Conservation (phyloP, 2,797 vertebrate genomes). For the Alauda arvensis region DNA sequence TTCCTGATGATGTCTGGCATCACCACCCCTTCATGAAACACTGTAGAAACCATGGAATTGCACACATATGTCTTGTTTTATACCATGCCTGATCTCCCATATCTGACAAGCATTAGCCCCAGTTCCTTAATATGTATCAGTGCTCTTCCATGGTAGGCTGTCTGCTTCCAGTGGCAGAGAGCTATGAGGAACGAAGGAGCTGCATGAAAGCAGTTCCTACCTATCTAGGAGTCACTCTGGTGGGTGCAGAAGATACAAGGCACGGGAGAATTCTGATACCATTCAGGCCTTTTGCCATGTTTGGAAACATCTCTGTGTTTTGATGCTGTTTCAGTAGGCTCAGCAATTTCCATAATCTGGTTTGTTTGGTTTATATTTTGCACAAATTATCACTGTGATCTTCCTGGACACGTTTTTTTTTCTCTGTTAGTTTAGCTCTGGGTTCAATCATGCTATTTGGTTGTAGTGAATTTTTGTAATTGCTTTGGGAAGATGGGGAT, state of each 20-base stretch:
- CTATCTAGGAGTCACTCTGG: neutral
- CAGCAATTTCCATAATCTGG: neutral
- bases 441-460: neutral
- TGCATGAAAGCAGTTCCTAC: neutral
- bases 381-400: neutral
- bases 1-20: neutral
- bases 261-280: neutral
- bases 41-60: neutral
- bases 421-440: neutral
- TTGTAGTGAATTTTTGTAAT: neutral
- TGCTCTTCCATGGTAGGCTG: neutral
- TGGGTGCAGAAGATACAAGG: neutral
- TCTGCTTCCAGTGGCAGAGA: neutral
- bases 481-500: neutral
- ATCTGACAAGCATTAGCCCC: neutral
- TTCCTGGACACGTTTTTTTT: neutral
- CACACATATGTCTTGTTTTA: neutral
- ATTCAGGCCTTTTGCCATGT: neutral
- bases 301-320: neutral
- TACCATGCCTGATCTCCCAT: neutral
- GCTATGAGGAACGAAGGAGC: neutral
- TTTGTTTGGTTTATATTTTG: neutral
- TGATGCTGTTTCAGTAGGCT: neutral
- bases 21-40: neutral
- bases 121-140: neutral